phyloP scores from a whole-genome alignment of 2,888 invertebrate species.

The Sminthurinus aureus region DNA sequence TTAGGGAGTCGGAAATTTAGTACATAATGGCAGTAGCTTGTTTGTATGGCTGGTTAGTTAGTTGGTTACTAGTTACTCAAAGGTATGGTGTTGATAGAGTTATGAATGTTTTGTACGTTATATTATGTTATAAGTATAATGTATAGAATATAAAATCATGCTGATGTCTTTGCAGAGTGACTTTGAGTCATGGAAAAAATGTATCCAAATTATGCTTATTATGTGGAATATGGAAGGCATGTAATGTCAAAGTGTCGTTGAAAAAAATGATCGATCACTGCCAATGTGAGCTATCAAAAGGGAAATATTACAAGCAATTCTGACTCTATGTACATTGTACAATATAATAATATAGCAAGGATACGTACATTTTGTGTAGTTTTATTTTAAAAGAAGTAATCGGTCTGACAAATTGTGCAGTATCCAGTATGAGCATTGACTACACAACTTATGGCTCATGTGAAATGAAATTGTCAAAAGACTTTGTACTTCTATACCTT shows the following conservation, averaged over 20 bases:
- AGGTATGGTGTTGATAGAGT: conserved; percentile 4
- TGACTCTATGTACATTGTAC: neutral
- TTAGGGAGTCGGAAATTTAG: conserved; percentile 1
- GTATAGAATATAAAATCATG: neutral
- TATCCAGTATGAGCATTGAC: too few relatives aligned
- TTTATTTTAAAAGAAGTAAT: conserved; percentile 44
- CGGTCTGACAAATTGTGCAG: conserved; percentile 60
- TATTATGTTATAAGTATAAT: neutral
- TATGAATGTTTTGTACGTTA: neutral
- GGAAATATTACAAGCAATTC: neutral
- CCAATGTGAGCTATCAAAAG: conserved; percentile 29
- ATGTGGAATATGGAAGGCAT: neutral
- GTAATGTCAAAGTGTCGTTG: conserved; percentile 33
- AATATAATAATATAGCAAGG: neutral
- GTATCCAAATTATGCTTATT: neutral
- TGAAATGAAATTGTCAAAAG: neutral
- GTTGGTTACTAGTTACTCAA: neutral
- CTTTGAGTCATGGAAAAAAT: neutral
- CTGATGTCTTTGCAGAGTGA: neutral
- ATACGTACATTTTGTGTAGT: neutral
- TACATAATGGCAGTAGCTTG: too few relatives aligned
- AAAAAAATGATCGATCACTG: conserved; percentile 43
- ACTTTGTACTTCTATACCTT: neutral
- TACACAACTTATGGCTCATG: neutral
- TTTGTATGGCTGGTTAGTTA: neutral